Base-by-base conservation (phyloP, 2,113 vertebrate species). In the Choloepus hoffmanni region DNA sequence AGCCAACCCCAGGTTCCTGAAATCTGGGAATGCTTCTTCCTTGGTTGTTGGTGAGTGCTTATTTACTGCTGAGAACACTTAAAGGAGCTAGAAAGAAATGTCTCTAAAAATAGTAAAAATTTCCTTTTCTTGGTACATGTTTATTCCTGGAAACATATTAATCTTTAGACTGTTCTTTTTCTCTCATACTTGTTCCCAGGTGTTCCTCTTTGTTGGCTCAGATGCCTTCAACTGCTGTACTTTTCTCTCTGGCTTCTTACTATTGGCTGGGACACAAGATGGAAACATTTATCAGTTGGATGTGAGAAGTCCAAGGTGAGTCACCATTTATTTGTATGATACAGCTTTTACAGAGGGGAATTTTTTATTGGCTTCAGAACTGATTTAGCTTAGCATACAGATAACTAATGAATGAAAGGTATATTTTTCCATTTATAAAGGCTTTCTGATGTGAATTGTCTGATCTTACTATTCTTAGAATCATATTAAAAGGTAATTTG, bases 211-310 rank as follows among this genome's bases (percentile, higher is more conserved):
- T 0, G 2, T 97, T 0, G 98, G 98, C 50, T 98, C 98, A 0
- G 98, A 99, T 1, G 98, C 98, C 0, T 99, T 99, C 97, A 99
- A 99, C 92, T 99, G 99, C 97, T 99, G 99, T 85, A 96, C 98
- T 0, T 99, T 99, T 98, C 98, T 99, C 90, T 99, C 98, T 0
- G 98, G 98, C 72, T 97, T 98, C 81, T 98, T 97, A 19, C 19
- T 99, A 13, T 96, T 99, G 53, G 99, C 98, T 23, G 99, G 98
- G 26, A 98, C 98, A 50, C 99, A 99, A 74, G 98, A 99, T 95
- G 99, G 99, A 73, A 98, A 98, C 92, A 98, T 99, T 55, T 99
- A 99, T 95, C 98, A 98, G 94, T 96, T 99, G 97, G 99, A 99
- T 72, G 95, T 98, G 90, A 98, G 98, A 36, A 99, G 97, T 97